These are phyloP conservation scores for Drosophila incognita DNA, from an alignment of 2,888 invertebrate species.

Conservation along the genomic window DNA sequence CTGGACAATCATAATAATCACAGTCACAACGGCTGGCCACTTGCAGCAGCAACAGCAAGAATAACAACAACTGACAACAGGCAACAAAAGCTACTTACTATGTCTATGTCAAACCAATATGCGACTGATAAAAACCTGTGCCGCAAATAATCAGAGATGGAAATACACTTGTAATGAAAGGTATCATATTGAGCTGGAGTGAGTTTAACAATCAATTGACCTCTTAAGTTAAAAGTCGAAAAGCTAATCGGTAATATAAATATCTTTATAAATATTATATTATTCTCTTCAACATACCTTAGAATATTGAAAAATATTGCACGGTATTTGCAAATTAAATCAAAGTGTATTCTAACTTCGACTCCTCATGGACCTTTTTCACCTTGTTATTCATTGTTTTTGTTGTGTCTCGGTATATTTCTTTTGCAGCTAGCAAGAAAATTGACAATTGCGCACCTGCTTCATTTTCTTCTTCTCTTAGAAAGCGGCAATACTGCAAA, in stretches of 20 bases:
- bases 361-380: background rate
- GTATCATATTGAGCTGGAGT: background rate
- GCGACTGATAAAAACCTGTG: conserved; percentile 77
- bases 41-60: conserved; percentile 34
- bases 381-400: conserved; percentile 68
- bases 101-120: conserved; percentile 78
- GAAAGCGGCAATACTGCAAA: conserved; percentile 56
- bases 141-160: conserved; percentile 66
- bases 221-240: background rate
- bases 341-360: conserved; percentile 51
- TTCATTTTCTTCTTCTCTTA: conserved; percentile 72
- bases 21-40: conserved; percentile 64
- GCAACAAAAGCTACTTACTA: conserved; percentile 81
- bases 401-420: conserved; percentile 48
- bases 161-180: conserved; percentile 53
- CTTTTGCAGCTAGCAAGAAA: conserved; percentile 64
- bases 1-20: conserved; percentile 81
- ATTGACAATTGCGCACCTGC: conserved; percentile 78
- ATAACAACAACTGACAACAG: conserved; percentile 57
- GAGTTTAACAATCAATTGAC: background rate
- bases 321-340: background rate
- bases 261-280: background rate
- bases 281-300: background rate
- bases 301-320: background rate
- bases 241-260: background rate